A percentile compares a stretch with the other conserved stretches of the same genome.
Conservation (phyloP, 2,888 invertebrate species). For the Drosophila heteroneura region DNA sequence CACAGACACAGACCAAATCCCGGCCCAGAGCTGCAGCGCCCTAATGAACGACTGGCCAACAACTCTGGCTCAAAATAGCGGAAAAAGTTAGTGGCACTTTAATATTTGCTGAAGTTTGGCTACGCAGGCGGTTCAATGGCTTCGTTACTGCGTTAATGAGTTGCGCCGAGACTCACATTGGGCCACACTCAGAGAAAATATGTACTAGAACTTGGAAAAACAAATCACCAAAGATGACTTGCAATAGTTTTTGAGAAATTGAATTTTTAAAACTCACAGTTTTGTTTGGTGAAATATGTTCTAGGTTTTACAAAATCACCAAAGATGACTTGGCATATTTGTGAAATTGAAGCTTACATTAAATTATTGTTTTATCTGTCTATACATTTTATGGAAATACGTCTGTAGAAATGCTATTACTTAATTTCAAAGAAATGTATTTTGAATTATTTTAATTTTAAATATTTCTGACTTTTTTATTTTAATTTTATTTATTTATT, state of each 20-base stretch:
- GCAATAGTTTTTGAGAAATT: neutral
- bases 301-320: neutral
- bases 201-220: neutral
- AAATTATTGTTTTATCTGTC: neutral
- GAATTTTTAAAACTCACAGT: neutral
- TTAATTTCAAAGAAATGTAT: neutral
- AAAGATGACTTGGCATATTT: neutral
- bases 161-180: slow-evolving; percentile 13
- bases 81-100: slow-evolving; percentile 37
- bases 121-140: slow-evolving; percentile 24
- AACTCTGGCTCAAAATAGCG: slow-evolving; percentile 49
- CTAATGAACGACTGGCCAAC: slow-evolving; percentile 48
- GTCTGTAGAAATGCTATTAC: neutral
- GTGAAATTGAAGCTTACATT: neutral
- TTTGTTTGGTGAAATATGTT: neutral
- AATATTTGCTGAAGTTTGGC: slow-evolving; percentile 63
- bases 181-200: neutral
- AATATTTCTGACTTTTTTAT: neutral
- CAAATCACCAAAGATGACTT: neutral
- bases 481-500: neutral
- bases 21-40: slow-evolving; percentile 16
- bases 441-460: neutral
- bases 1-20: slow-evolving; percentile 13
- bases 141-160: slow-evolving; percentile 45
- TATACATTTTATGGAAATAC: neutral